Base-by-base conservation (phyloP, 1,140 invertebrate species). In the Solen grandis region DNA sequence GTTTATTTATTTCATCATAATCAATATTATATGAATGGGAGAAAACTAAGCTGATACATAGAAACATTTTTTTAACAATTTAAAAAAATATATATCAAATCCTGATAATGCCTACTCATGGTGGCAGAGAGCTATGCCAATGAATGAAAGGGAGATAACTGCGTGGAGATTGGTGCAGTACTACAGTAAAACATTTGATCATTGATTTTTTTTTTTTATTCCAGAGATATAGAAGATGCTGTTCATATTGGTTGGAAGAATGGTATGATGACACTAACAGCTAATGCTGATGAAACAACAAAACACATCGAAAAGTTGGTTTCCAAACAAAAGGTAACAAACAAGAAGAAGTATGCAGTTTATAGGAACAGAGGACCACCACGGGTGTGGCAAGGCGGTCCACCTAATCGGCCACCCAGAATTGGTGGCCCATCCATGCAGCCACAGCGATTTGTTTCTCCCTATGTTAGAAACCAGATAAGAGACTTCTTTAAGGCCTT, bases 241-340 rank as follows among this genome's bases (percentile, higher is more conserved):
- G 81, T 89, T 13, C 46, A 55, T 10, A 66, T 88, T 1, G 46
- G 65, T 14, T 87, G 73, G 57, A 76, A 69, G 41, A 85, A 79
- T 72, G 87, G 85, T 1, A 60, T 86, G 25, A 73, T 88, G 59
- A 84, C 83, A 22, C 62, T 91, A 10, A 82, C 63, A 57, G 86
- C 81, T 0, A 83, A 86, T 10, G 80, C 86, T 10, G 85, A 90
- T 69, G 82, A 84, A 31, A 83, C 84, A 16, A 90, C 89, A 10
- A 35, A 78, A 41, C 87, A 90, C 57, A 89, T 91, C 25, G 78
- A 85, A 68, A 85, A 78, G 77, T 46, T 91, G 25, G 90, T 91
- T 14, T 83, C 87, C 0, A 85, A 77, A 36, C 90, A 91, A 70
- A 90, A 85, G 66, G 63, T 88, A 5, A 41, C 78, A 1, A 80